Percentiles rank a stretch among this genome's conserved stretches.
These are phyloP conservation scores for Pseudochirops corinnae DNA, from an alignment of 2,797 vertebrate genomes.

Conservation along the genomic window DNA sequence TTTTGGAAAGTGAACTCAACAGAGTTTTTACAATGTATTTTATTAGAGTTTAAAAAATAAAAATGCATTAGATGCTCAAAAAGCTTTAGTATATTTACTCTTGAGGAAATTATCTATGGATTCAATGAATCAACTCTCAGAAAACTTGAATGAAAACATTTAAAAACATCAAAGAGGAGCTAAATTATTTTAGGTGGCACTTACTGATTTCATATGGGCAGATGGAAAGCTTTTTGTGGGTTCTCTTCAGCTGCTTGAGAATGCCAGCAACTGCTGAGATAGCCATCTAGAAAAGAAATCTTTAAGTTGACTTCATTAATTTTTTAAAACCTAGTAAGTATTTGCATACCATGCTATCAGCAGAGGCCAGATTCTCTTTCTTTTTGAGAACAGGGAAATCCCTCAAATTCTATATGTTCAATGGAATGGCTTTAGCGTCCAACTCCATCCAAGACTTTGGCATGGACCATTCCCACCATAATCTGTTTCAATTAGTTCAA, in stretches of 20 bases:
- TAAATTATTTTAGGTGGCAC: constrained; percentile 72
- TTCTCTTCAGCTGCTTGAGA: constrained; percentile 95
- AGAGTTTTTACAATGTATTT: constrained; percentile 35
- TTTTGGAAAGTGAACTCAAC: not conserved
- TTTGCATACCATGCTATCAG: not conserved
- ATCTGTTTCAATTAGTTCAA: not conserved
- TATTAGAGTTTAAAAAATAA: constrained; percentile 32
- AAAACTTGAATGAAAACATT: not conserved
- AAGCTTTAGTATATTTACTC: constrained; percentile 12
- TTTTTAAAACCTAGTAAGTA: constrained; percentile 4
- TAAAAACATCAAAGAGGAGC: constrained; percentile 6
- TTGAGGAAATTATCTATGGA: constrained; percentile 3
- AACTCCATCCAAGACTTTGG: constrained; percentile 1
- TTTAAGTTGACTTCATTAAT: not conserved
- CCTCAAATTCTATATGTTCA: not conserved
- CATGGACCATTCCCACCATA: not conserved
- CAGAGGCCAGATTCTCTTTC: constrained; percentile 32
- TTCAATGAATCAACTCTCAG: not conserved
- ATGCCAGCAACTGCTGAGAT: constrained; percentile 97
- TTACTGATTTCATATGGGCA: constrained; percentile 93
- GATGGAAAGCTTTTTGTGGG: constrained; percentile 93
- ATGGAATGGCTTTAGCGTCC: fast-evolving
- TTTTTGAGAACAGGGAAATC: constrained; percentile 20
- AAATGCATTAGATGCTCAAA: not conserved
- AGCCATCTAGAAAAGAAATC: constrained; percentile 90